phyloP scores from a whole-genome alignment of 2,888 invertebrate genomes.

The Cantharis lateralis region DNA sequence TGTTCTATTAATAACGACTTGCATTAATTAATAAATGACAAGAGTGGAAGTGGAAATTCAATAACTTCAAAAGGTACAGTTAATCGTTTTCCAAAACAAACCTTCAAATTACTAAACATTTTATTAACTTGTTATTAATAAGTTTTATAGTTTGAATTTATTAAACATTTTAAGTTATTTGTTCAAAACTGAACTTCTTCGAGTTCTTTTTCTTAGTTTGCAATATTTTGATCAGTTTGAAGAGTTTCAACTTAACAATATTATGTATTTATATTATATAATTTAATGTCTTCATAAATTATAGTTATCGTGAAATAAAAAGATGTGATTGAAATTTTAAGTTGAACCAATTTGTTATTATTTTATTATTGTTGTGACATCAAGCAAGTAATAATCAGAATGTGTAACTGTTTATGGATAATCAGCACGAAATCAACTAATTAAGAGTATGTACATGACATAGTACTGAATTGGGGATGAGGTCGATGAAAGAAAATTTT shows the following conservation, averaged over 20 bases:
- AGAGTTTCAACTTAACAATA: neutral
- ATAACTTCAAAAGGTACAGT: neutral
- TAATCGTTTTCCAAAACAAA: too few species aligned
- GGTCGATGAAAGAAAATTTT: neutral
- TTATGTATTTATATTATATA: too few species aligned
- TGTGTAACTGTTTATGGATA: neutral
- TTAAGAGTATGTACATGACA: neutral
- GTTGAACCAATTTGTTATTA: neutral
- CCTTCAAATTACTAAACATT: too few species aligned
- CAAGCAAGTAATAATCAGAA: neutral
- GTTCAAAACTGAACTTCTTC: too few species aligned
- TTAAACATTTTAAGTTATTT: too few species aligned
- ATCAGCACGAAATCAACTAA: neutral
- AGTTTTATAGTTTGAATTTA: too few species aligned
- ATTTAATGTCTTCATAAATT: too few species aligned
- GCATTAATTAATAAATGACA: neutral
- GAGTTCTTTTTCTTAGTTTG: neutral
- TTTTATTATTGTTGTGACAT: neutral
- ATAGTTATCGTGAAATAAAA: neutral
- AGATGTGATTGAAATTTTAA: neutral
- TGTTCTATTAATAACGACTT: neutral
- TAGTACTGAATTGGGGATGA: neutral
- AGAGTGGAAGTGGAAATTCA: neutral
- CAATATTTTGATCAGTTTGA: neutral
- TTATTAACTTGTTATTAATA: too few species aligned